Percentiles rank a stretch among this genome's conserved stretches.
Evolutionary conservation across 2,113 vertebrate species (phyloP).

Genomic region (Callipepla californica): DNA sequence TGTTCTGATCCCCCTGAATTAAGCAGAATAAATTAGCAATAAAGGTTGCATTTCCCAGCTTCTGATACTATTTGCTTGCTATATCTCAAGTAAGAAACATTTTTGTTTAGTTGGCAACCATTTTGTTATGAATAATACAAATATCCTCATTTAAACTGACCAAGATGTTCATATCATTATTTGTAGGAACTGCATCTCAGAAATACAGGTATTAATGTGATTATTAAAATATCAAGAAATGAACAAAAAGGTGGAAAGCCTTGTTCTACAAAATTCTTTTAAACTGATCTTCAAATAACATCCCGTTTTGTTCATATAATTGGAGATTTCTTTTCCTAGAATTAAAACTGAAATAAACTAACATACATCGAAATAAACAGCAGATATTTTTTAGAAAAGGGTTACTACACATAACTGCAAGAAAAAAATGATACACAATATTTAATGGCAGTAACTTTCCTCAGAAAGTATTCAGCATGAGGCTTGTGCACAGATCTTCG

Average conservation of each 20-base stretch:
- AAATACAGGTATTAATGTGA: not conserved
- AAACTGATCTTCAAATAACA: not conserved
- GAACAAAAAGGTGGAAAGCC: not conserved
- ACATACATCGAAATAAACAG: not conserved
- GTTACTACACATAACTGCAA: not conserved
- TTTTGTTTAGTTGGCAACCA: not conserved
- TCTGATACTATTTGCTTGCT: not conserved
- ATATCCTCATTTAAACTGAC: not conserved
- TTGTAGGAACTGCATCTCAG: not conserved
- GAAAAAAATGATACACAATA: not conserved
- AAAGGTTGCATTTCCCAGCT: fast-evolving
- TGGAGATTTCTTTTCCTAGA: not conserved
- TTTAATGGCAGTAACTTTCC: not conserved
- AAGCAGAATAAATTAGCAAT: not conserved
- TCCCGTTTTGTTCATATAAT: not conserved
- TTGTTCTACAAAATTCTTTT: not conserved
- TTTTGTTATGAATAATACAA: not conserved
- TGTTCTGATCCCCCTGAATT: not conserved
- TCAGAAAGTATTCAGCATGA: fast-evolving
- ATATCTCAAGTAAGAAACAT: not conserved
- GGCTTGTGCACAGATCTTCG: not conserved
- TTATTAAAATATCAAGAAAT: not conserved
- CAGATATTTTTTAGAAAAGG: not conserved
- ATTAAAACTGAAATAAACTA: not conserved
- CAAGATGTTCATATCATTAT: not conserved